Evolutionary conservation across 2,888 invertebrate species (phyloP).

Genomic region (Scrobipalpa costella): DNA sequence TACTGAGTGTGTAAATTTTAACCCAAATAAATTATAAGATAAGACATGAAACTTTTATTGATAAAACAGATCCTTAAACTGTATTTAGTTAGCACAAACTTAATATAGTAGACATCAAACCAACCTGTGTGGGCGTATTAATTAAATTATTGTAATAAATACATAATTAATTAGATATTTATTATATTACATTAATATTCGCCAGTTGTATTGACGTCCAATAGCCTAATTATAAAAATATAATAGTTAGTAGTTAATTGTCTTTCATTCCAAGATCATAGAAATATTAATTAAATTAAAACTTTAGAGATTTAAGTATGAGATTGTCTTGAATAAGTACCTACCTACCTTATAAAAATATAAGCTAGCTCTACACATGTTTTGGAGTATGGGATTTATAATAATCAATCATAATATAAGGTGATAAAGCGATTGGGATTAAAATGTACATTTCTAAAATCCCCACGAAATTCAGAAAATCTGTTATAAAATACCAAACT

Average conservation of each 20-base stretch:
- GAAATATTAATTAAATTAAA: slow-evolving; percentile 32
- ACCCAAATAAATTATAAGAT: not conserved
- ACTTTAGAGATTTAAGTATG: not conserved
- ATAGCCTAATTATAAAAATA: not conserved
- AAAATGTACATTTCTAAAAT: too few species aligned
- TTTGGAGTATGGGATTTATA: not conserved
- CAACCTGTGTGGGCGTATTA: too few species aligned
- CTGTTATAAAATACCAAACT: too few species aligned
- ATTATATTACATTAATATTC: too few species aligned
- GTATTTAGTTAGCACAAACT: slow-evolving; percentile 1
- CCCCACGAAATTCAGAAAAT: too few species aligned
- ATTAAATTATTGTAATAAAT: too few species aligned
- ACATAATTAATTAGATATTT: too few species aligned
- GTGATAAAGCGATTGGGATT: too few species aligned
- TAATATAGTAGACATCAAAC: not conserved
- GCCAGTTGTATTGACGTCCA: not conserved
- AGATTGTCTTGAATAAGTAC: not conserved
- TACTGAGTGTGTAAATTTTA: too few species aligned
- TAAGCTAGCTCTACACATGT: not conserved
- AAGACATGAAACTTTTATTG: not conserved
- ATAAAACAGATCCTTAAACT: not conserved
- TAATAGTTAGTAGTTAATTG: slow-evolving; percentile 56
- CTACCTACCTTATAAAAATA: not conserved
- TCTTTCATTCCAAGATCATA: slow-evolving; percentile 50
- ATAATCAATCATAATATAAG: not conserved